A percentile compares a stretch with the other conserved stretches of the same genome.
phyloP scores from a whole-genome alignment of 2,888 invertebrate species.

The Lymantria dispar region DNA sequence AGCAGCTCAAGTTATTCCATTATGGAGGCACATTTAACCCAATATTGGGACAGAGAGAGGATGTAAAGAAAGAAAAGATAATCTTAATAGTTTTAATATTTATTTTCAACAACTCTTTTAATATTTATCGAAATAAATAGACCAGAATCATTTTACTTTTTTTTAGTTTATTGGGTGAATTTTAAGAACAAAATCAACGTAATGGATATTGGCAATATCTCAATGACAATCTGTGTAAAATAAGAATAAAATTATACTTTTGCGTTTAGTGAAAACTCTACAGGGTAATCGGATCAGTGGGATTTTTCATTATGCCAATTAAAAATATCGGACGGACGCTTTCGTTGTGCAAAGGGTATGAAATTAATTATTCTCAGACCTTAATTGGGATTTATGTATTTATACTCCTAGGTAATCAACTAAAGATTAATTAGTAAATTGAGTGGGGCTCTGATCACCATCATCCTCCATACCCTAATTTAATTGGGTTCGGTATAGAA shows the following conservation, averaged over 20 bases:
- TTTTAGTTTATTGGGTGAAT: too few relatives aligned
- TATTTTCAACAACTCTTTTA: too few relatives aligned
- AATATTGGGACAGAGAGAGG: too few relatives aligned
- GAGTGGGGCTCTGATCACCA: background rate
- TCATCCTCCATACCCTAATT: too few relatives aligned
- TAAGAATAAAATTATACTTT: constrained; percentile 50
- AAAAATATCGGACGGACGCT: constrained; percentile 60
- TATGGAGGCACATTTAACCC: too few relatives aligned
- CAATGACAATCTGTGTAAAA: constrained; percentile 26
- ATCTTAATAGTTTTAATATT: too few relatives aligned
- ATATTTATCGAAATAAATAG: too few relatives aligned
- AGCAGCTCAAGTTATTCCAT: too few relatives aligned
- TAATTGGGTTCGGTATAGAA: too few relatives aligned
- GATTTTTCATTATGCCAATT: constrained; percentile 78
- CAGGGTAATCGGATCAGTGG: constrained; percentile 62
- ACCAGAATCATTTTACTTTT: too few relatives aligned
- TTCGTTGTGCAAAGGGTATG: constrained; percentile 54
- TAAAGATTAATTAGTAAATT: constrained; percentile 3
- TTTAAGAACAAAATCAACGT: constrained; percentile 5
- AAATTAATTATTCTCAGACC: constrained; percentile 56
- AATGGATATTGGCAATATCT: constrained; percentile 37
- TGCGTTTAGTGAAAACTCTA: constrained; percentile 53
- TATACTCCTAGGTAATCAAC: constrained; percentile 31
- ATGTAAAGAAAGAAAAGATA: too few relatives aligned
- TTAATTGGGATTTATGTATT: constrained; percentile 26